A percentile compares a stretch with the other conserved stretches of the same genome.
Evolutionary conservation across 2,113 vertebrate genomes (phyloP).

Genomic region (Gobio gobio): DNA sequence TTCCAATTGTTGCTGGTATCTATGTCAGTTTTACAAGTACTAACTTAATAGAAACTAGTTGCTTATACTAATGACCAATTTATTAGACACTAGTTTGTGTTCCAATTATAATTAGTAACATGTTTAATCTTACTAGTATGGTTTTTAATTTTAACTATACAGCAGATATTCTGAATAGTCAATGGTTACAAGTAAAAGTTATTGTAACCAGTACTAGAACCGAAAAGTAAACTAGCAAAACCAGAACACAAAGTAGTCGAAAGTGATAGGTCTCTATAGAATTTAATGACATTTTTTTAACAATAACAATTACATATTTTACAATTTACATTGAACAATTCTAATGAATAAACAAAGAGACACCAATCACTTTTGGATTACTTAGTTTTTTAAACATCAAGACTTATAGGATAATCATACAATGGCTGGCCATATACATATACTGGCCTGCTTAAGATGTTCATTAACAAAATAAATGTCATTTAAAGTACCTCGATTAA

Average conservation of each 20-base stretch:
- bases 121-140: not conserved
- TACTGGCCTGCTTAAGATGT: not conserved
- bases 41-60: not conserved
- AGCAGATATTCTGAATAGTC: not conserved
- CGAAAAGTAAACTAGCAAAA: not conserved
- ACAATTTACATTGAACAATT: not conserved
- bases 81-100: not conserved
- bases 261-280: not conserved
- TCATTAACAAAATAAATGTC: conserved; percentile 2
- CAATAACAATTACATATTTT: not conserved
- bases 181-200: not conserved
- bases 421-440: not conserved
- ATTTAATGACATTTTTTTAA: not conserved
- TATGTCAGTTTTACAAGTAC: not conserved
- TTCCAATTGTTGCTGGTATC: not conserved
- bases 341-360: not conserved
- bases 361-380: not conserved
- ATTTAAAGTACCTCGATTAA: conserved; percentile 65
- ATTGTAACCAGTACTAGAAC: not conserved
- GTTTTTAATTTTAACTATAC: not conserved
- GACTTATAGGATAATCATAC: not conserved
- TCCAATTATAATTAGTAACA: not conserved
- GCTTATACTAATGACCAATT: not conserved
- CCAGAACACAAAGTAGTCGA: not conserved
- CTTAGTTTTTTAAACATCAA: no score